Evolutionary conservation across 2,113 vertebrate genomes (phyloP).

Genomic region (Salvelinus namaycush): DNA sequence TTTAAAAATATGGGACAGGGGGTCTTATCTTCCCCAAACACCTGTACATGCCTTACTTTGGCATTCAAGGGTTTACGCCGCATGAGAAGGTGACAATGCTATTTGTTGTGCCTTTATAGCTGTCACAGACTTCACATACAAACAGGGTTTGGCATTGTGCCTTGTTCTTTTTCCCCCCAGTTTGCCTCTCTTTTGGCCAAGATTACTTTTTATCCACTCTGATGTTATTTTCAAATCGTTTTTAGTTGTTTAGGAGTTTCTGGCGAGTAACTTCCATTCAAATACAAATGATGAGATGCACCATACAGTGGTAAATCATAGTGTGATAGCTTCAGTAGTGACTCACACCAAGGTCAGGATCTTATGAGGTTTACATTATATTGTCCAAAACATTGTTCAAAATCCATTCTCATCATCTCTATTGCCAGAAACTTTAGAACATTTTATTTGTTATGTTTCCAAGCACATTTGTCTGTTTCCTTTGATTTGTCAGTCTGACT

Average conservation of each 20-base stretch:
- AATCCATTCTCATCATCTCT: too few relatives aligned
- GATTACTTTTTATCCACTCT: slow-evolving; percentile 42
- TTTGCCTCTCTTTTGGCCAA: slow-evolving; percentile 23
- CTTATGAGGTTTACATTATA: too few relatives aligned
- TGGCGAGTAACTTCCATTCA: neutral
- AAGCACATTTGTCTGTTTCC: too few relatives aligned
- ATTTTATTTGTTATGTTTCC: too few relatives aligned
- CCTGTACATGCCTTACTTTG: slow-evolving; percentile 61
- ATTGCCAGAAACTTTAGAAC: too few relatives aligned
- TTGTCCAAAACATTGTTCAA: too few relatives aligned
- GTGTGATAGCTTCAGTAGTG: too few relatives aligned
- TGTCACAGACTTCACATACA: slow-evolving; percentile 47
- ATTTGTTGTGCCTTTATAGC: slow-evolving; percentile 67
- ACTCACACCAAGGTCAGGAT: too few relatives aligned
- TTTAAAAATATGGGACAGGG: slow-evolving; percentile 40
- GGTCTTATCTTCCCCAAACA: slow-evolving; percentile 62
- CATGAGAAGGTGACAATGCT: slow-evolving; percentile 75
- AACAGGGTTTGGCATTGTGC: slow-evolving; percentile 38
- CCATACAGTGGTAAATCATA: too few relatives aligned
- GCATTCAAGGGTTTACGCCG: slow-evolving; percentile 52
- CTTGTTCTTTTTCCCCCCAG: slow-evolving; percentile 21
- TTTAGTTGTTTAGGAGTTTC: neutral
- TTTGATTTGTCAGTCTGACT: too few relatives aligned
- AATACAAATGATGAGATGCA: neutral
- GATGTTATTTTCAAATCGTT: slow-evolving; percentile 33